A percentile compares a stretch with the other conserved stretches of the same genome.
phyloP scores from a whole-genome alignment of 1,140 invertebrate species.

The Drosophila malerkotliana region DNA sequence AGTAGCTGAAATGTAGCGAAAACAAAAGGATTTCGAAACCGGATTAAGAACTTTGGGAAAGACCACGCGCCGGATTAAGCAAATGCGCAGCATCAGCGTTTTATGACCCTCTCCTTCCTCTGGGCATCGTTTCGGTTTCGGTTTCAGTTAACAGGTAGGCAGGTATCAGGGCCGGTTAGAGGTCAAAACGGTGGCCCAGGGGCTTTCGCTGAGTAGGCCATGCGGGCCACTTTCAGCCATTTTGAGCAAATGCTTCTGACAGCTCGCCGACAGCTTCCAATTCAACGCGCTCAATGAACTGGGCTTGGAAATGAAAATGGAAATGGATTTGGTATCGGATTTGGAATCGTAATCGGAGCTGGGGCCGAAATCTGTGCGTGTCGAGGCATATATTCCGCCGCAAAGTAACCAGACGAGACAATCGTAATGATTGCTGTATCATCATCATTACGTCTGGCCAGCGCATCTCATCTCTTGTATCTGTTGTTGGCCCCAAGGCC shows the following conservation, averaged over 20 bases:
- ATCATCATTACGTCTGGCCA: conserved; percentile 12
- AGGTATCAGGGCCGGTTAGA: conserved; percentile 36
- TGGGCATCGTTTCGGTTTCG: not conserved
- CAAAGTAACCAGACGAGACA: conserved; percentile 41
- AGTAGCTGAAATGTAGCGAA: conserved; percentile 70
- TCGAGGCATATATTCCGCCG: conserved; percentile 26
- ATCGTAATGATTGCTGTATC: conserved; percentile 40
- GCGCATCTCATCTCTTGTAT: conserved; percentile 1
- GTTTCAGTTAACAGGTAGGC: conserved; percentile 12
- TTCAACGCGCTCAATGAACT: conserved; percentile 65
- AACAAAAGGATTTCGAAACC: conserved; percentile 72
- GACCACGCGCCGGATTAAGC: conserved; percentile 79
- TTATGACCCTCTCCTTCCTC: conserved; percentile 42
- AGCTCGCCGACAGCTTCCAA: conserved; percentile 72
- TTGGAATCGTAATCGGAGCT: conserved; percentile 2
- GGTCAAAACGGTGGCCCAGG: conserved; percentile 40
- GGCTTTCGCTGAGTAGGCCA: conserved; percentile 26
- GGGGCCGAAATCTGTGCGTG: conserved; percentile 45
- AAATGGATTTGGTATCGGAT: not conserved
- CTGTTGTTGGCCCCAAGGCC: conserved; percentile 6
- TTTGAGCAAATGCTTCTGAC: conserved; percentile 54
- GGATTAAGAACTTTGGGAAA: conserved; percentile 75
- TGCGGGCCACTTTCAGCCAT: conserved; percentile 22
- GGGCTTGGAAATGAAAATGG: conserved; percentile 4
- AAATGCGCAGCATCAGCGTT: conserved; percentile 72